Evolutionary conservation across 2,113 vertebrate species (phyloP).

Genomic region (Oreochromis niloticus): DNA sequence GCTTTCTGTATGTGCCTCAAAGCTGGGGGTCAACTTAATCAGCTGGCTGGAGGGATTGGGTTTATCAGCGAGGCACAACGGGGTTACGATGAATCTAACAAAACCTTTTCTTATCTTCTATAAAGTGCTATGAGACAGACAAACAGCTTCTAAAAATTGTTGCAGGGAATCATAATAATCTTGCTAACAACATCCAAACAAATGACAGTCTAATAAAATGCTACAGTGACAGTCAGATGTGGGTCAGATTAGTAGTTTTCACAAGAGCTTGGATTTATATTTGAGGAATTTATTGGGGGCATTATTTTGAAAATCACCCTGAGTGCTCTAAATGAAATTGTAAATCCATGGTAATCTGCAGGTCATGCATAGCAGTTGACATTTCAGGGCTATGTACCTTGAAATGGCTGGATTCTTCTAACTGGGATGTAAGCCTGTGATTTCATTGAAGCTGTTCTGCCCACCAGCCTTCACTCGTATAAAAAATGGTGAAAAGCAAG

Average conservation of each 20-base stretch:
- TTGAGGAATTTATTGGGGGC: not conserved
- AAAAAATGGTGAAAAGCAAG: not conserved
- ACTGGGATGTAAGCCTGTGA: not conserved
- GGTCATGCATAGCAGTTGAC: not conserved
- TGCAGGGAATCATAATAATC: not conserved
- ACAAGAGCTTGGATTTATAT: not conserved
- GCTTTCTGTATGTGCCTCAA: not conserved
- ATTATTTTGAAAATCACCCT: slow-evolving; percentile 9
- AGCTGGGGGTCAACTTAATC: slow-evolving; percentile 26
- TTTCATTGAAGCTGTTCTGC: not conserved
- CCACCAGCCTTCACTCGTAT: slow-evolving; percentile 2
- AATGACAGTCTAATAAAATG: not conserved
- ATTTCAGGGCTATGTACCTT: slow-evolving; percentile 13
- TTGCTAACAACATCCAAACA: not conserved
- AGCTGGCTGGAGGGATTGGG: slow-evolving; percentile 4
- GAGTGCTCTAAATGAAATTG: not conserved
- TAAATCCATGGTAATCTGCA: slow-evolving; percentile 8
- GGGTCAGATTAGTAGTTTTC: not conserved
- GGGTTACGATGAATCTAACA: not conserved
- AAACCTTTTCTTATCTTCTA: not conserved
- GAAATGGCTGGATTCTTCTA: not conserved
- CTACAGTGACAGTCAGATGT: not conserved
- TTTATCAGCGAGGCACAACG: slow-evolving; percentile 2
- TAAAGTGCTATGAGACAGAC: not conserved
- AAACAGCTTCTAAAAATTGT: not conserved